Evolutionary conservation across 2,888 invertebrate species (phyloP), one percentile per base, ranked within the genome.

Genomic region (Chymomyza procnemis): DNA sequence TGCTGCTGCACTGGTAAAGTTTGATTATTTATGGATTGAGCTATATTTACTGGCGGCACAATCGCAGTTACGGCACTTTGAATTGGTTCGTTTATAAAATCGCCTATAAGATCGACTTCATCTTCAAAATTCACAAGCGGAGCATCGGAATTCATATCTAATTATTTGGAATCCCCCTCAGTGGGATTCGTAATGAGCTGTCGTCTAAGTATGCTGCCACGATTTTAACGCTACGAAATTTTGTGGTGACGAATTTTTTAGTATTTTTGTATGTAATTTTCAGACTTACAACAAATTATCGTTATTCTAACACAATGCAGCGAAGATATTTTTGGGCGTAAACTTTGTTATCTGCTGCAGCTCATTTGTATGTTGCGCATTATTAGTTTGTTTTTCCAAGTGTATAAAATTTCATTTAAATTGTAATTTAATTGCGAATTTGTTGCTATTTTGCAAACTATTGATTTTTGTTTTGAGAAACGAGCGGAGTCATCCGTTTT

Each of bases 51-150:
- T 80, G 21, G 59, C 2, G 76, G 78, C 6, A 72, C 52, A 62
- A 22, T 61, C 16, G 64, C 41, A 60, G 64, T 57, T 68, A 73
- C 46, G 46, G 67, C 65, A 63, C 72, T 65, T 14, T 62, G 48
- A 52, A 71, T 22, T 64, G 81, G 83, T 65, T 88, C 85, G 71
- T 89, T 88, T 41, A 83, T 80, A 69, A 84, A 87, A 68, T 86
- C 87, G 59, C 88, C 88, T 71, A 90, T 90, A 59, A 90, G 80
- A 79, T 90, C 90, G 72, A 88, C 86, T 48, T 81, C 81, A 78
- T 93, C 93, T 91, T 93, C 93, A 92, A 93, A 92, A 91, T 93
- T 93, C 90, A 93, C 92, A 91, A 93, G 92, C 87, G 93, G 93
- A 89, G 93, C 93, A 91, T 93, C 93, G 91, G 92, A 92, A 91